Evolutionary conservation across 2,113 vertebrate genomes (phyloP), one percentile per base, ranked within the genome.

Genomic region (Scartelaos histophorus): DNA sequence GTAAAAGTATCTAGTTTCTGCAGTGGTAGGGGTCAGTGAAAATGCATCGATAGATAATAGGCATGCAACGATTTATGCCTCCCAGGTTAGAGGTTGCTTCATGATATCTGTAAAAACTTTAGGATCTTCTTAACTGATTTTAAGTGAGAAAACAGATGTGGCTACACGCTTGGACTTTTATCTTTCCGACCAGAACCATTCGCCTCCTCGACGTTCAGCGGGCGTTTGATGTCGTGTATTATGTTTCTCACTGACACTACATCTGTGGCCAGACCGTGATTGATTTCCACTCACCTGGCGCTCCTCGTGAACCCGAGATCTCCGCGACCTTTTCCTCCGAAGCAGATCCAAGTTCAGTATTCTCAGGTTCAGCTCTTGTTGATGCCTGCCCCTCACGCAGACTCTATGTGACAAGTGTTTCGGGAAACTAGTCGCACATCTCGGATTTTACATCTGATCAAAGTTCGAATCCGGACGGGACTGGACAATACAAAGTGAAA

Each of bases 311-410:
- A 29, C 34, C 22, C 0, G 66, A 88, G 81, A 81, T 67, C 73
- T 51, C 3, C 53, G 68, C 72, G 76, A 62, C 65, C 68, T 53
- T 68, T 29, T 68, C 65, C 49, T 24, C 34, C 5, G 22, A 66
- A 69, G 75, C 83, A 43, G 70, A 70, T 61, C 80, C 76, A 92
- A 90, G 93, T 93, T 93, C 84, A 92, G 92, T 92, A 85, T 90
- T 79, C 85, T 75, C 54, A 53, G 73, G 80, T 79, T 71, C 60
- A 3, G 73, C 24, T 71, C 54, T 24, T 22, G 38, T 82, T 68
- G 77, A 60, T 54, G 82, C 76, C 71, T 79, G 82, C 69, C 85
- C 71, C 76, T 89, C 84, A 67, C 45, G 47, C 76, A 35, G 74
- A 78, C 80, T 67, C 69, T 67, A 29, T 70, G 80, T 87, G 76